Conservation (phyloP, 2,113 vertebrate genomes). For the Thryonomys swinderianus region DNA sequence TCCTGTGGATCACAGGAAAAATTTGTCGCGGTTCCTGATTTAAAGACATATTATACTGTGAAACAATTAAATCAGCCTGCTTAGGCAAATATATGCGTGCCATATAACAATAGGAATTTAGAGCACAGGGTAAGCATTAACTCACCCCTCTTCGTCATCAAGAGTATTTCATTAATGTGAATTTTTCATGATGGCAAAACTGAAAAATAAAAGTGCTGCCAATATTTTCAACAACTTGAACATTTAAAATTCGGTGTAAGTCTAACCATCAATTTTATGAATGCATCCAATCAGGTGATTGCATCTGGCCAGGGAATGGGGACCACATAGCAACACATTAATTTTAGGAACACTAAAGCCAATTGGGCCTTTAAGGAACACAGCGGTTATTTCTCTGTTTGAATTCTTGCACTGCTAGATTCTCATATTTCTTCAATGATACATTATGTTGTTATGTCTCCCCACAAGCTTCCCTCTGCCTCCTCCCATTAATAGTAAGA, state of each 20-base stretch:
- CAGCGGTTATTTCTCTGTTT: not conserved
- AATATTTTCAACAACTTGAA: constrained; percentile 24
- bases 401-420: not conserved
- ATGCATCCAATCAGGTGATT: not conserved
- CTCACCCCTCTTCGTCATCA: not conserved
- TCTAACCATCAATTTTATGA: not conserved
- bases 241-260: not conserved
- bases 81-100: not conserved
- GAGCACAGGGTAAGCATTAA: not conserved
- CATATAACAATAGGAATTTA: not conserved
- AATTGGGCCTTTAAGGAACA: not conserved
- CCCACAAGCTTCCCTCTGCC: not conserved
- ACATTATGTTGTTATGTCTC: not conserved
- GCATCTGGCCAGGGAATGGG: not conserved
- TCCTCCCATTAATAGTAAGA: not conserved
- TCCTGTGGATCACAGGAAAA: not conserved
- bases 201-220: not conserved
- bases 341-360: not conserved
- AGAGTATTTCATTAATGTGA: not conserved
- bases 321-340: not conserved
- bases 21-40: not conserved
- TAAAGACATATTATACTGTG: not conserved
- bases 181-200: not conserved
- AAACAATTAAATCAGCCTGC: not conserved
- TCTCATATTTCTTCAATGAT: not conserved